These are phyloP conservation scores for Caracal caracal DNA, from an alignment of 2,113 vertebrate genomes.

Conservation along the genomic window DNA sequence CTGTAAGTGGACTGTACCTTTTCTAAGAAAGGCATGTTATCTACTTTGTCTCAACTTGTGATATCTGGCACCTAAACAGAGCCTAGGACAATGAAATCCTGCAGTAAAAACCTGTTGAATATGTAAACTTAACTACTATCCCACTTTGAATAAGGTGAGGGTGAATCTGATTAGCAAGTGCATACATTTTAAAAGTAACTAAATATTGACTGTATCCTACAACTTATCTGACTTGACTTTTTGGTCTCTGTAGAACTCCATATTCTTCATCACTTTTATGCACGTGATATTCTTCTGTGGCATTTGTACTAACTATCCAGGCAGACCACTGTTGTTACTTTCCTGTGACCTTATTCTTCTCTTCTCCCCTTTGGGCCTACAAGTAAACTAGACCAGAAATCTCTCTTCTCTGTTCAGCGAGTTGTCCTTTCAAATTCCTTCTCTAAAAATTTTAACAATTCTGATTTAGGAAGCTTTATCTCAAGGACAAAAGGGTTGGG, in stretches of 20 bases:
- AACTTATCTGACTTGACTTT: not conserved
- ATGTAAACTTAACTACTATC: not conserved
- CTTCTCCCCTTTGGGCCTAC: not conserved
- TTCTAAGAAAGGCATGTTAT: not conserved
- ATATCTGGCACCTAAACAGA: not conserved
- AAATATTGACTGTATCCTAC: not conserved
- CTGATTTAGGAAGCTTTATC: not conserved
- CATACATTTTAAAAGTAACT: not conserved
- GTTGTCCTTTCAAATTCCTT: not conserved
- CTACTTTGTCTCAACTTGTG: not conserved
- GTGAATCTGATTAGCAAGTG: not conserved
- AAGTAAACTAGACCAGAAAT: not conserved
- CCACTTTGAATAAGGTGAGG: not conserved
- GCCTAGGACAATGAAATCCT: not conserved
- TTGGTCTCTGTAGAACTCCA: not conserved
- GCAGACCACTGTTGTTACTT: not conserved
- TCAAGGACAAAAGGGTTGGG: not conserved
- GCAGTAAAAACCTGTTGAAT: not conserved
- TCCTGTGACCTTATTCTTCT: not conserved
- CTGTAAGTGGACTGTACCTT: not conserved
- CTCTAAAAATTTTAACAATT: not conserved
- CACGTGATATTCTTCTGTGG: not conserved
- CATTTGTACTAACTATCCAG: not conserved
- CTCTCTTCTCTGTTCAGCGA: not conserved
- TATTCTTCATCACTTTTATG: not conserved